Base-by-base conservation (phyloP, 2,888 invertebrate genomes). In the Dryococelus australis region DNA sequence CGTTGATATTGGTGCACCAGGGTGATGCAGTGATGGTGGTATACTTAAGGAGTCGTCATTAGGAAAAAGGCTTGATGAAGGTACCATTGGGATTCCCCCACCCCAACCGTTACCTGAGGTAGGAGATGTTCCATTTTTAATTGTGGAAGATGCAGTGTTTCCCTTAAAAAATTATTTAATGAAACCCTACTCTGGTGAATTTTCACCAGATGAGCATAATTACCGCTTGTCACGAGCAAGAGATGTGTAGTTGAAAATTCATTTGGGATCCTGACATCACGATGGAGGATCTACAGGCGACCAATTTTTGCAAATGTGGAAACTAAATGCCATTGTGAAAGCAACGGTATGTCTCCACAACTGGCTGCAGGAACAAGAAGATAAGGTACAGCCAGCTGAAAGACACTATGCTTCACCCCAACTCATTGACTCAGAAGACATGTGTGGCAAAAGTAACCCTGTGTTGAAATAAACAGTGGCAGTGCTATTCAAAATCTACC, bases 111-210 rank as follows among this genome's bases (percentile, higher is more conserved):
- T 47, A 47, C 47, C 47, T 9, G 47, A 47, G 47, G 47, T 47
- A 9, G 47, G 47, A 47, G 47, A 47, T 47, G 47, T 47, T 47
- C 90, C 90, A 43, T 89, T 90, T 88, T 90, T 90, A 47, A 90
- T 91, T 89, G 89, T 91, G 83, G 91, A 89, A 86, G 91, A 91
- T 88, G 90, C 90, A 86, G 90, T 90, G 78, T 91, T 91, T 89
- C 89, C 90, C 86, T 86, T 90, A 80, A 87, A 87, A 86, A 88
- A 87, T 84, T 88, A 89, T 87, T 87, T 88, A 35, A 85, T 89
- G 85, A 86, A 88, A 65, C 89, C 89, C 24, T 90, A 88, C 87
- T 86, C 88, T 87, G 90, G 90, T 88, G 88, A 87, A 88, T 89
- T 88, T 89, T 88, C 90, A 81, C 87, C 88, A 87, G 86, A 89